Conservation (phyloP, 2,797 vertebrate species). For the Hemibagrus guttatus region DNA sequence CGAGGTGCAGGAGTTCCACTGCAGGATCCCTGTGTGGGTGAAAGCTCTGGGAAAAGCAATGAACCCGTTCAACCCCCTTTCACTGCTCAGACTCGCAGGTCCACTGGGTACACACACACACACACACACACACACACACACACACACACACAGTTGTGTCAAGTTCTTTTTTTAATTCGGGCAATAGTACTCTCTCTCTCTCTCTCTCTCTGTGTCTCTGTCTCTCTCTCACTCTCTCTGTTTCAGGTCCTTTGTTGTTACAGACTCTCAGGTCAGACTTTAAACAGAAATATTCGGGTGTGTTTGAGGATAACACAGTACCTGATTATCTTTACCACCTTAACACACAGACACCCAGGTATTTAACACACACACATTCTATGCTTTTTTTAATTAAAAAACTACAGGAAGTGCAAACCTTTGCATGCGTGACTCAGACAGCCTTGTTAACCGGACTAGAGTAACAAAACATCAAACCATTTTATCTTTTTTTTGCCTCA, state of each 20-base stretch:
- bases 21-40: constrained; percentile 91
- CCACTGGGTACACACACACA: constrained; percentile 80
- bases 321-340: constrained; percentile 95
- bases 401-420: background rate
- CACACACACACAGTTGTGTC: background rate
- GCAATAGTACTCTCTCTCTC: background rate
- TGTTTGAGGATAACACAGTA: constrained; percentile 89
- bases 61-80: constrained; percentile 92
- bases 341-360: constrained; percentile 93
- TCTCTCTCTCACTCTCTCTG: constrained; percentile 13
- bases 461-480: background rate
- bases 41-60: constrained; percentile 86
- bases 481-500: constrained; percentile 4
- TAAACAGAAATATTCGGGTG: constrained; percentile 88
- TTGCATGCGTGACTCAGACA: background rate
- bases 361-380: background rate
- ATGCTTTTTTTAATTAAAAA: background rate
- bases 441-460: background rate
- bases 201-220: background rate
- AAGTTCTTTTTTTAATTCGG: background rate
- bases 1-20: constrained; percentile 78
- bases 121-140: background rate
- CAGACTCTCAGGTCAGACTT: constrained; percentile 91
- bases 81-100: constrained; percentile 89
- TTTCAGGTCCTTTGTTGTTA: constrained; percentile 85